Conservation (phyloP, 2,113 vertebrate species). For the rat (Rattus norvegicus) region DNA sequence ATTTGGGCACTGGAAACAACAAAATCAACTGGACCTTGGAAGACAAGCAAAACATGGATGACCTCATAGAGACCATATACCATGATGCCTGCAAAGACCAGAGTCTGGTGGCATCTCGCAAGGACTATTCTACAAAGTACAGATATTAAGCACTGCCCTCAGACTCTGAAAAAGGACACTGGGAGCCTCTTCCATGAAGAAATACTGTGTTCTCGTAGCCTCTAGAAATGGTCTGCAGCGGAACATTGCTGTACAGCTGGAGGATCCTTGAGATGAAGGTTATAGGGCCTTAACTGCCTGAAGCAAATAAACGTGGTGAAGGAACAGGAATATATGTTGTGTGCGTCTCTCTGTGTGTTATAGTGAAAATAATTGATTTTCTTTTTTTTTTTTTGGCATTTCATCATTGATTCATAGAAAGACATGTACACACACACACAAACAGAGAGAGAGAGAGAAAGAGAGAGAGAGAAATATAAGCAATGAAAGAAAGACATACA, state of each 20-base stretch:
- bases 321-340: background rate
- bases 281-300: background rate
- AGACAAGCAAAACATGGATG: conserved; percentile 99
- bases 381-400: too few relatives aligned
- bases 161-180: background rate
- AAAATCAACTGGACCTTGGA: conserved; percentile 99
- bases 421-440: background rate
- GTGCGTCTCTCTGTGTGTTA: too few relatives aligned
- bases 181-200: background rate
- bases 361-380: too few relatives aligned
- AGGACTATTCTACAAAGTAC: conserved; percentile 99
- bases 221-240: background rate
- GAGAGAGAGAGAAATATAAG: background rate
- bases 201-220: background rate
- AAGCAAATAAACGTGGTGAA: conserved; percentile 35
- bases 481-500: background rate
- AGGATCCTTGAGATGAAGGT: background rate
- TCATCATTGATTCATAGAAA: too few relatives aligned
- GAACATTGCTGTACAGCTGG: background rate
- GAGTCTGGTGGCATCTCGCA: conserved; percentile 96
- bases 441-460: background rate
- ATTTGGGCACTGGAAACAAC: conserved; percentile 98
- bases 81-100: conserved; percentile 95
- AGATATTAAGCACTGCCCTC: conserved; percentile 90
- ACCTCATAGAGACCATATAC: conserved; percentile 98